These are phyloP conservation scores for Smittia aterrima DNA, from an alignment of 2,888 invertebrate genomes.

Conservation along the genomic window DNA sequence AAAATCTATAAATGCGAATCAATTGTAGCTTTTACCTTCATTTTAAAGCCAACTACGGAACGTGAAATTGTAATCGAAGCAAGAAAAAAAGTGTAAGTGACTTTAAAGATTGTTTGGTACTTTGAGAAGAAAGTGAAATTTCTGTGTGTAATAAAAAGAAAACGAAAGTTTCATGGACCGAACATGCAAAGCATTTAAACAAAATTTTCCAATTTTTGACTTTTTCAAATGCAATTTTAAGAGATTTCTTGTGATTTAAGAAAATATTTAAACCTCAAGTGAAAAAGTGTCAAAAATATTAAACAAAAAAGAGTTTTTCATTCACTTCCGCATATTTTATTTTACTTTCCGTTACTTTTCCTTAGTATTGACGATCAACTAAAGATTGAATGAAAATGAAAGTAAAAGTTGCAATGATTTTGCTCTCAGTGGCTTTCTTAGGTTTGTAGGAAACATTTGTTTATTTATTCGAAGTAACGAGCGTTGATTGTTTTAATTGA, in stretches of 20 bases:
- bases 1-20: neutral
- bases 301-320: neutral
- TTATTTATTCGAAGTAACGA: too few relatives aligned
- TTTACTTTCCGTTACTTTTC: neutral
- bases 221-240: too few relatives aligned
- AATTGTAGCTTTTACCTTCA: neutral
- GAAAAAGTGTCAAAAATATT: neutral
- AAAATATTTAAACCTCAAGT: too few relatives aligned
- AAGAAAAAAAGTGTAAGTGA: neutral
- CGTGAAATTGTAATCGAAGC: neutral
- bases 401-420: slow-evolving; percentile 33
- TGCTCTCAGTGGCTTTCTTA: slow-evolving; percentile 28
- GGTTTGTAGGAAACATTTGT: slow-evolving; percentile 10
- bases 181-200: too few relatives aligned
- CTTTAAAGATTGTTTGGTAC: too few relatives aligned
- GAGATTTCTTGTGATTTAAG: too few relatives aligned
- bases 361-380: neutral
- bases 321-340: neutral
- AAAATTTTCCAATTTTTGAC: too few relatives aligned
- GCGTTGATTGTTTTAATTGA: too few relatives aligned
- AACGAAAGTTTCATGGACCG: too few relatives aligned
- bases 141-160: too few relatives aligned
- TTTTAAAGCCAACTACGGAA: neutral
- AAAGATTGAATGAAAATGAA: slow-evolving; percentile 24
- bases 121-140: too few relatives aligned